Conservation (phyloP, 2,113 vertebrate genomes). For the Larimichthys crocea region DNA sequence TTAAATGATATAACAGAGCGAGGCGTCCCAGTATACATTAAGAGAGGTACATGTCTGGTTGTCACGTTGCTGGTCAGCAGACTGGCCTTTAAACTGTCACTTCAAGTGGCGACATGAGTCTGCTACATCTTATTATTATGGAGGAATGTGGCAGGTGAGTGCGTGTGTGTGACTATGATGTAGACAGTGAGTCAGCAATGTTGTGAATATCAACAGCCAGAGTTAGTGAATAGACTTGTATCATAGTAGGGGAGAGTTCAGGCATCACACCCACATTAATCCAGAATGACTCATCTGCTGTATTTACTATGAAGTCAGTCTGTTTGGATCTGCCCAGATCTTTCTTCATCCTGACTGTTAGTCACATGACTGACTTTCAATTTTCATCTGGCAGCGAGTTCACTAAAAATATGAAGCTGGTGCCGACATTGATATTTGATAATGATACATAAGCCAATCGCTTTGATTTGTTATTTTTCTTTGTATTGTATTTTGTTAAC, state of each 20-base stretch:
- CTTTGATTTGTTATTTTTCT: neutral
- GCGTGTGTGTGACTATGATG: neutral
- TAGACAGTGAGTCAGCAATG: slow-evolving; percentile 6
- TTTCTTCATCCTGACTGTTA: too few species aligned
- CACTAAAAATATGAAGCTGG: neutral
- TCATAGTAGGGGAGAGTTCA: slow-evolving; percentile 60
- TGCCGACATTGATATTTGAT: neutral
- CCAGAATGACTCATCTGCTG: slow-evolving; percentile 23
- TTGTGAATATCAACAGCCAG: neutral
- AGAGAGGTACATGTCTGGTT: neutral
- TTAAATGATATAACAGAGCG: neutral
- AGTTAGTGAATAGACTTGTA: neutral
- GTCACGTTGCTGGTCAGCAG: neutral
- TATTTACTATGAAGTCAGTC: neutral
- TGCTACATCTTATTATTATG: neutral
- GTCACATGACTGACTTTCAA: too few species aligned
- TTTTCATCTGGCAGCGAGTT: neutral
- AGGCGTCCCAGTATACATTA: neutral
- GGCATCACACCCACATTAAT: slow-evolving; percentile 15
- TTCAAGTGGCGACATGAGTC: neutral
- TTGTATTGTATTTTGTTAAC: neutral
- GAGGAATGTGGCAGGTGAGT: neutral
- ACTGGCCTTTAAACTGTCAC: neutral
- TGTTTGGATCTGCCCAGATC: neutral
- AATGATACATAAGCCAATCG: neutral